These are phyloP conservation scores for Nasonovia ribisnigri DNA, from an alignment of 2,888 invertebrate genomes.

Conservation along the genomic window DNA sequence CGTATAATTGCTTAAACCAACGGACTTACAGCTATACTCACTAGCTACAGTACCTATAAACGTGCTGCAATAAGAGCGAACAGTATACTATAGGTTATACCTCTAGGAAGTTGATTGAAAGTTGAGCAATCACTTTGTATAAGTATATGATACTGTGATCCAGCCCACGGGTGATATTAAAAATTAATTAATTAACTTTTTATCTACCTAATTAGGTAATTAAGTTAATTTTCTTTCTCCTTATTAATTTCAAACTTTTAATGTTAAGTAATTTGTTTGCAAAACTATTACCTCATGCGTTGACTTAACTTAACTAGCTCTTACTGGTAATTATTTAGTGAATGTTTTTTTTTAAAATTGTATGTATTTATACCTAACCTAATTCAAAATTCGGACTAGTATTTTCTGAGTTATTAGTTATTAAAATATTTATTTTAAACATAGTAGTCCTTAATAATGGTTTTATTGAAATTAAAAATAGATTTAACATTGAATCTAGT, in stretches of 20 bases:
- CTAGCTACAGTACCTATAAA: neutral
- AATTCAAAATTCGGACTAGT: too few species aligned
- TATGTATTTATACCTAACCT: too few species aligned
- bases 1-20: neutral
- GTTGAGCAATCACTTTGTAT: neutral
- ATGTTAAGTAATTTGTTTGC: neutral
- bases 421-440: too few species aligned
- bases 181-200: neutral
- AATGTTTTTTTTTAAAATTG: too few species aligned
- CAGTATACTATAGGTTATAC: too few species aligned
- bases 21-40: neutral
- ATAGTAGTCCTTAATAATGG: too few species aligned
- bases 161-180: neutral
- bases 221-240: neutral
- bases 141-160: neutral
- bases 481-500: too few species aligned
- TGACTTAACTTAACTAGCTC: neutral
- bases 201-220: neutral
- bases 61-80: neutral
- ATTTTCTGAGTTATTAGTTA: too few species aligned
- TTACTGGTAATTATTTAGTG: too few species aligned
- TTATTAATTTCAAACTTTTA: neutral
- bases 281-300: neutral
- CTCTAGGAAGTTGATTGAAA: neutral
- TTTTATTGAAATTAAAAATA: too few species aligned